A percentile compares a stretch with the other conserved stretches of the same genome.
Evolutionary conservation across 2,888 invertebrate species (phyloP).

Genomic region (Steinernema scapterisci): DNA sequence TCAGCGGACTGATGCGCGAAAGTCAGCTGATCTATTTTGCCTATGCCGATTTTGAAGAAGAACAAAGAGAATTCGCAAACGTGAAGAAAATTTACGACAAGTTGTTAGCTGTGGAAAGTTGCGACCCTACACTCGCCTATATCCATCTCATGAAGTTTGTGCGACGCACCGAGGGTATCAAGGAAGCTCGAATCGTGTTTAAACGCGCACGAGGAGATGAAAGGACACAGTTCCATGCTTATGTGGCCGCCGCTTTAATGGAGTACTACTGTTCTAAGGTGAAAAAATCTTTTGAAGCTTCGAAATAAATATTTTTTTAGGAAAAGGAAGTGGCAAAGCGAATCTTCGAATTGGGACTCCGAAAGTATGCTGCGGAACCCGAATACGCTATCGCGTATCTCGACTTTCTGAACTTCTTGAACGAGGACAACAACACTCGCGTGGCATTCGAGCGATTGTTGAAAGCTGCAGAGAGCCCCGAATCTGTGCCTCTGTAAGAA

Average conservation of each 20-base stretch:
- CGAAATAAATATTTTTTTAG: constrained; percentile 52
- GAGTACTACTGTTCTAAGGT: constrained; percentile 96
- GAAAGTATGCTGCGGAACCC: constrained; percentile 91
- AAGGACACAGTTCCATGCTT: constrained; percentile 84
- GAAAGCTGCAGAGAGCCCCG: constrained; percentile 70
- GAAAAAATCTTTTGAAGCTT: constrained; percentile 1
- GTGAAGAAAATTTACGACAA: constrained; percentile 93
- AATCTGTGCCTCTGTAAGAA: constrained; percentile 41
- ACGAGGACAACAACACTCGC: constrained; percentile 98
- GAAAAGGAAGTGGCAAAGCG: constrained; percentile 94
- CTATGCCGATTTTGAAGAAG: constrained; percentile 96
- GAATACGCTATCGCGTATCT: constrained; percentile 94
- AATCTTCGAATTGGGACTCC: constrained; percentile 94
- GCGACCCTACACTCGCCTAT: constrained; percentile 94
- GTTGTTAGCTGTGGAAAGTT: constrained; percentile 83
- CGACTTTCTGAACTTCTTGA: constrained; percentile 93
- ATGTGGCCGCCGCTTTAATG: constrained; percentile 95
- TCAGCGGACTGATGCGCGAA: constrained; percentile 80
- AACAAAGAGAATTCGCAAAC: constrained; percentile 89
- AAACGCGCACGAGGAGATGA: constrained; percentile 89
- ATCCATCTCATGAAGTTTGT: constrained; percentile 99
- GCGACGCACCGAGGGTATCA: constrained; percentile 93
- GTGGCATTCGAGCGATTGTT: constrained; percentile 97
- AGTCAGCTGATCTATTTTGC: constrained; percentile 95
- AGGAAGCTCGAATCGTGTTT: constrained; percentile 90